These are phyloP conservation scores for Cettia cetti DNA, from an alignment of 2,113 vertebrate species.

Conservation along the genomic window DNA sequence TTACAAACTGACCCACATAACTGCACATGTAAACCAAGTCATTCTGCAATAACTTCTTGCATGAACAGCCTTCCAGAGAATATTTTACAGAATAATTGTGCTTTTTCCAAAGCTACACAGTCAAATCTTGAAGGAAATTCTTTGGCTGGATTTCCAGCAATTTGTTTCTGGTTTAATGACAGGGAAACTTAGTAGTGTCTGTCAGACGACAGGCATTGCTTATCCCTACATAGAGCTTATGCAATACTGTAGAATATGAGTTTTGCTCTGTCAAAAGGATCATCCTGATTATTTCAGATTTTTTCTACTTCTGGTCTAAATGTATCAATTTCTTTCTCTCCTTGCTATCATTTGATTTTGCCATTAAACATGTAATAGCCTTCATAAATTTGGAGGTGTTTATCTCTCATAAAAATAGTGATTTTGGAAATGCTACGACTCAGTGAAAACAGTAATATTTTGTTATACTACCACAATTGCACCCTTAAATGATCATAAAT, in stretches of 20 bases:
- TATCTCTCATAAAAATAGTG: neutral
- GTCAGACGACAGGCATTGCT: neutral
- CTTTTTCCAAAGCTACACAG: neutral
- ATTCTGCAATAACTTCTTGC: neutral
- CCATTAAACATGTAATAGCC: neutral
- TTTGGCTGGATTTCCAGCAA: neutral
- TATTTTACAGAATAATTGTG: neutral
- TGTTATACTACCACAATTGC: neutral
- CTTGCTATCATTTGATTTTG: neutral
- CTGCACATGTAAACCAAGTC: neutral
- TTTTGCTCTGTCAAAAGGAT: neutral
- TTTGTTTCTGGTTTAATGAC: neutral
- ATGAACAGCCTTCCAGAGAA: neutral
- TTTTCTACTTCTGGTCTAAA: neutral
- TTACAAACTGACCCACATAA: neutral
- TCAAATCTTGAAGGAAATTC: neutral
- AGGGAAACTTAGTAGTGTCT: neutral
- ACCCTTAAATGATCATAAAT: slow-evolving; percentile 25
- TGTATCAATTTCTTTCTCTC: neutral
- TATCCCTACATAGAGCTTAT: neutral
- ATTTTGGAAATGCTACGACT: neutral
- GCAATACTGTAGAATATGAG: neutral
- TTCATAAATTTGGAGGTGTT: slow-evolving; percentile 21
- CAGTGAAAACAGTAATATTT: slow-evolving; percentile 11
- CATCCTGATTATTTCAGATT: neutral